Evolutionary conservation across 2,888 invertebrate genomes (phyloP).

Genomic region (Automeris io): DNA sequence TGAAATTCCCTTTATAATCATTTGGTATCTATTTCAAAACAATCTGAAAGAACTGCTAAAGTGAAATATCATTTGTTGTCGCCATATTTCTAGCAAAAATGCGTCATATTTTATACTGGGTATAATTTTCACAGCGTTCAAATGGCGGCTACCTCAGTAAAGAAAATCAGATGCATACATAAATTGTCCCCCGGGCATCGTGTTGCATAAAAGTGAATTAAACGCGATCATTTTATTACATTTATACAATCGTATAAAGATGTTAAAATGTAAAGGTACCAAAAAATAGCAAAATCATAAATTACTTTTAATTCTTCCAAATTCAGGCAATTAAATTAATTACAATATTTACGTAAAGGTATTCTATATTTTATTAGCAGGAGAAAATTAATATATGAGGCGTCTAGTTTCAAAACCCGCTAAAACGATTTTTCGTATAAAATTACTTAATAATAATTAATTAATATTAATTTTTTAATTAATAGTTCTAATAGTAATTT

Average conservation of each 20-base stretch:
- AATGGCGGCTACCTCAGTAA: conserved; percentile 61
- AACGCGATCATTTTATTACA: conserved; percentile 71
- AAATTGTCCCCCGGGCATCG: conserved; percentile 53
- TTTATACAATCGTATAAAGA: conserved; percentile 64
- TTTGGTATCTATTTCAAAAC: not conserved
- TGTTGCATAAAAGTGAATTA: conserved; percentile 59
- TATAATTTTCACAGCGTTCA: conserved; percentile 43
- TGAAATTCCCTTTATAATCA: conserved; percentile 1
- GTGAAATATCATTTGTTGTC: conserved; percentile 23
- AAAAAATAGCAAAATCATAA: too few species aligned
- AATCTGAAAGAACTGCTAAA: conserved; percentile 7
- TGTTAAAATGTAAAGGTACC: conserved; percentile 53
- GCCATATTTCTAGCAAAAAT: conserved; percentile 44
- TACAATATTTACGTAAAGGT: conserved; percentile 10
- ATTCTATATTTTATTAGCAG: too few species aligned
- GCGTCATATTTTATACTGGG: conserved; percentile 37
- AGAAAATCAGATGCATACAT: conserved; percentile 54
- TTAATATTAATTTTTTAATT: too few species aligned
- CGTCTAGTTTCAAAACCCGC: too few species aligned
- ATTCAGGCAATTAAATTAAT: not conserved
- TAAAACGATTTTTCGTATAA: too few species aligned
- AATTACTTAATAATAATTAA: too few species aligned
- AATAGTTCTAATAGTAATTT: too few species aligned
- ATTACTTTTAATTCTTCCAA: conserved; percentile 1
- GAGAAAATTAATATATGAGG: too few species aligned